A percentile compares a stretch with the other conserved stretches of the same genome.
Evolutionary conservation across 2,888 invertebrate genomes (phyloP).

Genomic region (Harpalus rufipes): DNA sequence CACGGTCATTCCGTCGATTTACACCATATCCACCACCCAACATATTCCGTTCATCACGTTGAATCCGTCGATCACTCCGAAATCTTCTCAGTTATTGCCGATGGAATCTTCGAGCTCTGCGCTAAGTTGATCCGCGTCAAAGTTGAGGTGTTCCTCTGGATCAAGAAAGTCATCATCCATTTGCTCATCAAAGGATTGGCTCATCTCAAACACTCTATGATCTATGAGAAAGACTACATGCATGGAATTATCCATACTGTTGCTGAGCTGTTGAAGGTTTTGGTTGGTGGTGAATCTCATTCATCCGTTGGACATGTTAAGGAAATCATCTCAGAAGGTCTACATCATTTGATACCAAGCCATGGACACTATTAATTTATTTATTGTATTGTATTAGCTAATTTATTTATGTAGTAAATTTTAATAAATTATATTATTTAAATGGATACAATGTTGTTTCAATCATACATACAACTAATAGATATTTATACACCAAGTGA

Average conservation of each 20-base stretch:
- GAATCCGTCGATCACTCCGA: neutral
- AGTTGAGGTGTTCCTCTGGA: constrained; percentile 29
- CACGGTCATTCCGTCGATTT: no score
- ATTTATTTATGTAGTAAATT: no score
- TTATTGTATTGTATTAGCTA: no score
- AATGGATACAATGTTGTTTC: no score
- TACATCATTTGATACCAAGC: neutral
- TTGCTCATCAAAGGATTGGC: neutral
- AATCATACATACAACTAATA: no score
- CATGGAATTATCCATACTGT: neutral
- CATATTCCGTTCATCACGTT: no score
- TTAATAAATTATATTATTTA: no score
- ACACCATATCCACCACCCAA: no score
- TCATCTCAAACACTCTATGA: no score
- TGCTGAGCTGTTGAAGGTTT: constrained; percentile 14
- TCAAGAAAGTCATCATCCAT: constrained; percentile 8
- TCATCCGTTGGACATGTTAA: constrained; percentile 1
- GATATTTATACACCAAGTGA: no score
- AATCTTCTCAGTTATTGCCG: neutral
- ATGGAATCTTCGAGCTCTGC: neutral
- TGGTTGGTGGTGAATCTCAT: neutral
- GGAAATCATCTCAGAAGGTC: neutral
- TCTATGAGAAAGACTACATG: no score
- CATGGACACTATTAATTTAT: no score
- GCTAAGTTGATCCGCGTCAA: constrained; percentile 31